Evolutionary conservation across 2,113 vertebrate species (phyloP).

Genomic region (Phylloscopus trochilus): DNA sequence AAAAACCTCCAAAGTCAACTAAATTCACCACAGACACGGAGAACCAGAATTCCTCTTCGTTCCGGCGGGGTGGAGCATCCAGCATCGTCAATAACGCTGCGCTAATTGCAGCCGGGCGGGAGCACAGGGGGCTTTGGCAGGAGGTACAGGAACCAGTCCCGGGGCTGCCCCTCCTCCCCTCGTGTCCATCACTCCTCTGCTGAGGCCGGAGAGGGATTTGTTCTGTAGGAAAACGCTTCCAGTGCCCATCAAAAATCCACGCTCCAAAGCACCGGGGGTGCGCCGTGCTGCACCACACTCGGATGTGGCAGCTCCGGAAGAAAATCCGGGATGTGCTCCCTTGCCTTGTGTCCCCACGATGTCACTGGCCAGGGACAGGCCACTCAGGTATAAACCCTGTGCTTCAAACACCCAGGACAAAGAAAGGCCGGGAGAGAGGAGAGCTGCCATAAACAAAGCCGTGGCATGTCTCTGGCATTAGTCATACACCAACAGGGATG

Average conservation of each 20-base stretch:
- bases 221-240: background rate
- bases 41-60: constrained; percentile 38
- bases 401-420: background rate
- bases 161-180: rapidly evolving
- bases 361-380: background rate
- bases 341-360: background rate
- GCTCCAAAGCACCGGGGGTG: background rate
- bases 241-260: background rate
- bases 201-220: rapidly evolving
- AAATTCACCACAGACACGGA: constrained; percentile 7
- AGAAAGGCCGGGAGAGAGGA: background rate
- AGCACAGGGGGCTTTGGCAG: background rate
- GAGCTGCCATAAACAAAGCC: background rate
- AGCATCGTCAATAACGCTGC: background rate
- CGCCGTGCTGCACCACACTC: rapidly evolving
- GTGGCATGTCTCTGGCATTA: background rate
- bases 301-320: background rate
- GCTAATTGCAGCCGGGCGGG: constrained; percentile 42
- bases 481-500: background rate
- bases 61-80: background rate
- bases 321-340: rapidly evolving
- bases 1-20: constrained; percentile 52
- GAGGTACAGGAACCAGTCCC: background rate
- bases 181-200: background rate
- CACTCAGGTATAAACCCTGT: background rate